Conservation (phyloP, 2,888 invertebrate species). For the Diarsia rubi region DNA sequence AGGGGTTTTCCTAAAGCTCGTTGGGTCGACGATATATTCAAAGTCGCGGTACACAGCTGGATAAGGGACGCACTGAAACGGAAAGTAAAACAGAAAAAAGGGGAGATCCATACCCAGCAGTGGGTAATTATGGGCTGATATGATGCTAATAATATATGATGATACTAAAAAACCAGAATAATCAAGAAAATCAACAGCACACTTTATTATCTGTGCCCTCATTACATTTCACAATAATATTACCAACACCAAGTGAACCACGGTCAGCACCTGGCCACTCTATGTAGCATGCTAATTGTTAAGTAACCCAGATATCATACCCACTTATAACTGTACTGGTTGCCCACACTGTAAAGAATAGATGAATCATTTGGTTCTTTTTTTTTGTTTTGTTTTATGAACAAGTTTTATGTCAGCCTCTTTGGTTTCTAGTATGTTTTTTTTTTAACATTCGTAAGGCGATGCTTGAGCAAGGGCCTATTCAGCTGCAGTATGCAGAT, state of each 20-base stretch:
- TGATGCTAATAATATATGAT: no score
- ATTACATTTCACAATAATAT: constrained; percentile 32
- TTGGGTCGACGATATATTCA: no score
- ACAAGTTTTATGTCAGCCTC: constrained; percentile 8
- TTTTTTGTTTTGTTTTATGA: constrained; percentile 8
- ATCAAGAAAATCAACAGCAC: background rate
- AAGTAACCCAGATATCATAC: constrained; percentile 69
- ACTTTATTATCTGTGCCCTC: background rate
- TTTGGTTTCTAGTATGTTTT: background rate
- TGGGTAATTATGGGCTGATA: no score
- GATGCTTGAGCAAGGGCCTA: background rate
- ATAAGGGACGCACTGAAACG: no score
- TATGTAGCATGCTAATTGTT: constrained; percentile 70
- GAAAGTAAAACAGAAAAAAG: no score
- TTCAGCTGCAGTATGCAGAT: background rate
- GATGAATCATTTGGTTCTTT: constrained; percentile 53
- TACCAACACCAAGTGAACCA: constrained; percentile 22
- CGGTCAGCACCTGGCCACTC: constrained; percentile 41
- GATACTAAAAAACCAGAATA: background rate
- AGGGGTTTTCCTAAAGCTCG: no score
- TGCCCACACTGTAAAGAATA: constrained; percentile 42
- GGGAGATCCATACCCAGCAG: no score
- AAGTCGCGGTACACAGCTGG: no score
- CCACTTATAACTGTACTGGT: constrained; percentile 60
- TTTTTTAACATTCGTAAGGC: background rate